Conservation (phyloP, 2,113 vertebrate species). For the Caloenas nicobarica region DNA sequence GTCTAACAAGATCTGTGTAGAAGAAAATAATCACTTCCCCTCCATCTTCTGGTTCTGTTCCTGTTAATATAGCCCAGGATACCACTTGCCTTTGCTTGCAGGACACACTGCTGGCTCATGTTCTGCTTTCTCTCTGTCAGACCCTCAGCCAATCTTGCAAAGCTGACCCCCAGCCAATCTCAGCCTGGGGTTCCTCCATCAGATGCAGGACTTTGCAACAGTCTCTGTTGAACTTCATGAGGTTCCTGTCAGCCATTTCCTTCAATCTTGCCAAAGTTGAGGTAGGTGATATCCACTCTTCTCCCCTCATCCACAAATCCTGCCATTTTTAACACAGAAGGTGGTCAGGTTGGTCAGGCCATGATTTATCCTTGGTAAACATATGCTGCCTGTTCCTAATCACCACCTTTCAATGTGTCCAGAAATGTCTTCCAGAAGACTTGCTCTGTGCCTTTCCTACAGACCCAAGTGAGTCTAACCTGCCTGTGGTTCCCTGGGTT, state of each 20-base stretch:
- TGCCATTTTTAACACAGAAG: background rate
- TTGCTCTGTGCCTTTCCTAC: background rate
- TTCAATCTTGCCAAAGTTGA: background rate
- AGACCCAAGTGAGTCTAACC: background rate
- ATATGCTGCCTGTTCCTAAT: too few species aligned
- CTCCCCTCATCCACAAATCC: background rate
- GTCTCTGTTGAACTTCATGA: background rate
- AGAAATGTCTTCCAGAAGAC: background rate
- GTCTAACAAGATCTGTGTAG: background rate
- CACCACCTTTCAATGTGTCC: background rate
- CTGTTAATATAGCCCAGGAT: background rate
- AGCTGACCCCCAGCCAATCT: background rate
- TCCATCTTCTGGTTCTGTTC: background rate
- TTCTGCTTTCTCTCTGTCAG: background rate
- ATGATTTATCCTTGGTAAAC: background rate
- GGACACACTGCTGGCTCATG: accelerated
- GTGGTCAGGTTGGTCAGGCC: background rate
- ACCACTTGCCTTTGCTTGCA: background rate
- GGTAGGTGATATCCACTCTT: background rate
- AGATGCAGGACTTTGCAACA: background rate
- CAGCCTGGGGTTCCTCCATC: background rate
- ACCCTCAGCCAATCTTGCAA: background rate
- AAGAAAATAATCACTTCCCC: background rate
- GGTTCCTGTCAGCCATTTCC: background rate
- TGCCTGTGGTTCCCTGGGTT: background rate